phyloP scores from a whole-genome alignment of 2,113 vertebrate genomes.

The Ictalurus punctatus region DNA sequence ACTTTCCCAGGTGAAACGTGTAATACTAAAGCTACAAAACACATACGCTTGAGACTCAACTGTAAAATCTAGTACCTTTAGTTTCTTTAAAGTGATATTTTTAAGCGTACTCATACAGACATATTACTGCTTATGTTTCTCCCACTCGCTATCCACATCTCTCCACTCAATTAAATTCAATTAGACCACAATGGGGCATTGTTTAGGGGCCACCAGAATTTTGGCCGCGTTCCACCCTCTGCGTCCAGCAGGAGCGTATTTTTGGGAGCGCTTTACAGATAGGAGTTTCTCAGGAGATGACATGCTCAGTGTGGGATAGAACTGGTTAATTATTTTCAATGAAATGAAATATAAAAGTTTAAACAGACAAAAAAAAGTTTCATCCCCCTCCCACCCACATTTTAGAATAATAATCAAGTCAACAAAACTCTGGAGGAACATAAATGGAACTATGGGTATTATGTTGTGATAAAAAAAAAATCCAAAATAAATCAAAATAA shows the following conservation, averaged over 20 bases:
- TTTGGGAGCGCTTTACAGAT: slow-evolving; percentile 26
- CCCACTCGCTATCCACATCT: background rate
- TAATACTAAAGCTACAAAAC: background rate
- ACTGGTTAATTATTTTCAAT: background rate
- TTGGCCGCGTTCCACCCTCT: slow-evolving; percentile 17
- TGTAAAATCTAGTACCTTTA: background rate
- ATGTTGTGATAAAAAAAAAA: no score
- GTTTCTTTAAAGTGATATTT: background rate
- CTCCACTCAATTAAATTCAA: slow-evolving; percentile 3
- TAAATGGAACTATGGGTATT: no score
- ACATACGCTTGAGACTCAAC: background rate
- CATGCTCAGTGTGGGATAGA: background rate
- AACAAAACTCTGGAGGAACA: no score
- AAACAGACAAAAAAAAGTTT: no score
- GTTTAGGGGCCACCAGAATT: slow-evolving; percentile 2
- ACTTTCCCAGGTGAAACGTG: background rate
- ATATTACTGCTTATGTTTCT: background rate
- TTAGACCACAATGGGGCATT: slow-evolving; percentile 26
- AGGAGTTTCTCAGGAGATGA: background rate
- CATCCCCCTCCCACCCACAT: accelerated
- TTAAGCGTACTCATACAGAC: background rate
- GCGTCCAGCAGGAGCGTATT: slow-evolving; percentile 39
- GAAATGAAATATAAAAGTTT: background rate
- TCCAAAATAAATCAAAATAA: no score
- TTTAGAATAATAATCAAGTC: no score